Evolutionary conservation across 2,113 vertebrate species (phyloP).

Genomic region (Otis tarda): DNA sequence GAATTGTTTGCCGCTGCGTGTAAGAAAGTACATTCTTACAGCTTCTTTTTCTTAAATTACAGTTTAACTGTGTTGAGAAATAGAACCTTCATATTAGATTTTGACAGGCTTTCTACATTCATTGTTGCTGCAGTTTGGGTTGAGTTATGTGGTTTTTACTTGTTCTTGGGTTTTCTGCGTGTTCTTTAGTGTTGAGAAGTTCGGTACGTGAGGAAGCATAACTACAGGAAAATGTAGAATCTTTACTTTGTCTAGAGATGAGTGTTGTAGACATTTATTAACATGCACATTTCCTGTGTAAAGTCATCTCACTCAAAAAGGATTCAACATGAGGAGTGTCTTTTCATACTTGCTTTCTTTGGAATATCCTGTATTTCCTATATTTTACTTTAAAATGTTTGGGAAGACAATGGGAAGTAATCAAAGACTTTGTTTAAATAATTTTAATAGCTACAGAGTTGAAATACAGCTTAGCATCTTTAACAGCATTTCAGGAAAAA

Average conservation of each 20-base stretch:
- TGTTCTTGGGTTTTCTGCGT: background rate
- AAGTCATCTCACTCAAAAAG: background rate
- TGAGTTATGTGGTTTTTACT: background rate
- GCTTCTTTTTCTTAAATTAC: background rate
- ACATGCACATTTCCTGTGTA: background rate
- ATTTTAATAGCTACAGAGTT: background rate
- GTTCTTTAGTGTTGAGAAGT: background rate
- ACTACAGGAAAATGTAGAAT: background rate
- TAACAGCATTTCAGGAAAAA: background rate
- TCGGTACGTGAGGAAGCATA: background rate
- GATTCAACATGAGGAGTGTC: background rate
- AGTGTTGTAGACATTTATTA: background rate
- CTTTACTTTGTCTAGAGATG: background rate
- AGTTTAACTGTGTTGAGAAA: background rate
- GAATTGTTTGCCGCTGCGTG: background rate
- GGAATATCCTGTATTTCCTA: background rate
- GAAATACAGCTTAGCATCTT: background rate
- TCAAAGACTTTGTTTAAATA: background rate
- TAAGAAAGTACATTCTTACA: background rate
- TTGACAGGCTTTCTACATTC: background rate
- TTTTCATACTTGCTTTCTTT: background rate
- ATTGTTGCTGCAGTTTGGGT: background rate
- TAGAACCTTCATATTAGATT: background rate
- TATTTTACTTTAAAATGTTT: background rate
- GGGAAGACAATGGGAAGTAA: background rate